Percentiles rank a stretch among this genome's conserved stretches.
Conservation (phyloP, 2,113 vertebrate genomes). For the Circaetus cinerascens region DNA sequence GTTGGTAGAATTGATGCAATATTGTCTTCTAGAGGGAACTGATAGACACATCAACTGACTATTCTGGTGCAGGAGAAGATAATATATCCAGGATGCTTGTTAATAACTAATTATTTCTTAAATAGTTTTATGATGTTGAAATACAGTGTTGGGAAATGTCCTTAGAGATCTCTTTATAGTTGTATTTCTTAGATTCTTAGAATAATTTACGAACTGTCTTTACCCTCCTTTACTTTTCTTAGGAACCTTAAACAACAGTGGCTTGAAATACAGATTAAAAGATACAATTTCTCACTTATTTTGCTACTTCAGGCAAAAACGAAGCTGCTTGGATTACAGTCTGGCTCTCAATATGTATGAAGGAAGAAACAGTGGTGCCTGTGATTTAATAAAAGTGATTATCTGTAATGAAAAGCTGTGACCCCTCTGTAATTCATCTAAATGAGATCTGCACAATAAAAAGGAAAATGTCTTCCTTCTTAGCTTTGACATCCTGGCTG, state of each 20-base stretch:
- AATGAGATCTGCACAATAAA: background rate
- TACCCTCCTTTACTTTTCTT: background rate
- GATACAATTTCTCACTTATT: background rate
- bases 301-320: background rate
- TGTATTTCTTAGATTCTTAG: background rate
- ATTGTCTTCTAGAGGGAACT: background rate
- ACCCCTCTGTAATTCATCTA: background rate
- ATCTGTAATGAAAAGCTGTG: slow-evolving; percentile 27
- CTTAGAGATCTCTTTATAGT: background rate
- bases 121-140: background rate
- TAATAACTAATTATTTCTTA: background rate
- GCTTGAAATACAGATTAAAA: background rate
- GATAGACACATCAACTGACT: background rate
- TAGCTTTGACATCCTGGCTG: background rate
- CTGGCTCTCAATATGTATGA: background rate
- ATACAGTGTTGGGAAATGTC: background rate
- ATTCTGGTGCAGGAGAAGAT: background rate
- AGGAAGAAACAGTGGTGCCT: background rate
- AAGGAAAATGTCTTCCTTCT: background rate
- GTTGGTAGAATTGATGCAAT: background rate
- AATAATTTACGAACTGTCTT: background rate
- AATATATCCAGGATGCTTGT: background rate
- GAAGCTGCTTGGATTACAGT: background rate
- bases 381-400: slow-evolving; percentile 30
- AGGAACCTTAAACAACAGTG: background rate